Conservation (phyloP, 2,888 invertebrate genomes). For the Melinaea menophilus region DNA sequence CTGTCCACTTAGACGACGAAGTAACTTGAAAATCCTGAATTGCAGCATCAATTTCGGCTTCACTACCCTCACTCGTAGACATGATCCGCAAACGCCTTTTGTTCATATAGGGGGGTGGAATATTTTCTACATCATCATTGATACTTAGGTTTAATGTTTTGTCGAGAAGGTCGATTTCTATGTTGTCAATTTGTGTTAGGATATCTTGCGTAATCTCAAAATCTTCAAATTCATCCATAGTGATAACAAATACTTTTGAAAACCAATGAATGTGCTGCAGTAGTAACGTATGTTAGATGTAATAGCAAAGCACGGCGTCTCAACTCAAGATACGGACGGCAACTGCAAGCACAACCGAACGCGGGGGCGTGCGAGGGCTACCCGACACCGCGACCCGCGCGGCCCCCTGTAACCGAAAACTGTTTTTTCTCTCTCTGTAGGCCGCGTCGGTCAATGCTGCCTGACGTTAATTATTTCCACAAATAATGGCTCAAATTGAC, state of each 20-base stretch:
- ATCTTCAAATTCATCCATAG: conserved; percentile 27
- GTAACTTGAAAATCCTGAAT: conserved; percentile 24
- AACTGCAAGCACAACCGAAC: conserved; percentile 17
- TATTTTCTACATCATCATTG: conserved; percentile 31
- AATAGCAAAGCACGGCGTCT: conserved; percentile 18
- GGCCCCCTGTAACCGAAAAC: conserved; percentile 27
- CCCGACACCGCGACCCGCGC: conserved; percentile 32
- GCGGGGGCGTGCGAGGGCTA: conserved; percentile 16
- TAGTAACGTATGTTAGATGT: conserved; percentile 13
- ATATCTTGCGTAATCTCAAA: conserved; percentile 33
- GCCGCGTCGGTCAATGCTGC: conserved; percentile 34
- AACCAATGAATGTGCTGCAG: conserved; percentile 11
- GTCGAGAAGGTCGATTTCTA: conserved; percentile 34
- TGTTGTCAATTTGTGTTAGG: conserved; percentile 30
- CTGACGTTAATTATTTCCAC: conserved; percentile 32
- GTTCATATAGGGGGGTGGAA: conserved; percentile 21
- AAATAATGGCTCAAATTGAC: conserved; percentile 30
- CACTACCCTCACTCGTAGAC: conserved; percentile 27
- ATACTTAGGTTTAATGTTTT: conserved; percentile 30
- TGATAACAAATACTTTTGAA: conserved; percentile 17
- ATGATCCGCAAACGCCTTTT: conserved; percentile 24
- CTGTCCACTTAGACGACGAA: conserved; percentile 29
- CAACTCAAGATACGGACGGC: conserved; percentile 20
- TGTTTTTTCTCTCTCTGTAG: conserved; percentile 25
- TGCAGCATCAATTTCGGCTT: conserved; percentile 29